Evolutionary conservation across 2,113 vertebrate genomes (phyloP).

Genomic region (Poeciliopsis retropinna): DNA sequence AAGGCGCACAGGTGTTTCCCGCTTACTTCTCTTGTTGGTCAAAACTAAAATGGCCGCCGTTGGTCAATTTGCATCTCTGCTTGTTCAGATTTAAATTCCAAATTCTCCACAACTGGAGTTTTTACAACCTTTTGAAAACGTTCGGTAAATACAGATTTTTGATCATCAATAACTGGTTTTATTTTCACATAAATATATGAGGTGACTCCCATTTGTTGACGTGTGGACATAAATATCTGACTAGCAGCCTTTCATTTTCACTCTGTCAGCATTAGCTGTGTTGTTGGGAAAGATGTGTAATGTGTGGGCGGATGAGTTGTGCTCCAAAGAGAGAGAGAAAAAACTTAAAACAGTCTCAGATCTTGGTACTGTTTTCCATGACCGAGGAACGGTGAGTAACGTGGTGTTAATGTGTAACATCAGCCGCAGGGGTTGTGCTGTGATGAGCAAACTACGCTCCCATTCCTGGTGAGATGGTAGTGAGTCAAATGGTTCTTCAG

Average conservation of each 20-base stretch:
- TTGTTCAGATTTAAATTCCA: too few relatives aligned
- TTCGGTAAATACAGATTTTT: too few relatives aligned
- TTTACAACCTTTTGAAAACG: too few relatives aligned
- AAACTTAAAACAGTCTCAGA: constrained; percentile 9
- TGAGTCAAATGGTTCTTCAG: constrained; percentile 16
- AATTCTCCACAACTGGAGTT: too few relatives aligned
- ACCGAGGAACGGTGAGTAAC: constrained; percentile 51
- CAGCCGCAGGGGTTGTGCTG: too few relatives aligned
- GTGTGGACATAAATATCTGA: neutral
- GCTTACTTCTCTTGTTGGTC: too few relatives aligned
- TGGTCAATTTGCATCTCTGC: too few relatives aligned
- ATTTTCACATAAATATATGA: too few relatives aligned
- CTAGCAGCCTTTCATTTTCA: neutral
- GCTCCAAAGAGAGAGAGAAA: neutral
- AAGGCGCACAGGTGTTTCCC: too few relatives aligned
- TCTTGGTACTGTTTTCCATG: constrained; percentile 53
- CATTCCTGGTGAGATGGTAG: constrained; percentile 51
- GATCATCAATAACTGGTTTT: too few relatives aligned
- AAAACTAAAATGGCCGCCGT: too few relatives aligned
- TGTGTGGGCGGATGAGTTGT: constrained; percentile 29
- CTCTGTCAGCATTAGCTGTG: constrained; percentile 5
- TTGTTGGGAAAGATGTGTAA: constrained; percentile 15
- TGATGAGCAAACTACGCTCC: constrained; percentile 7
- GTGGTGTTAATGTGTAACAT: constrained; percentile 49
- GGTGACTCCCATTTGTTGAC: neutral